These are phyloP conservation scores for Conus canariensis DNA, from an alignment of 2,888 invertebrate genomes.

Conservation along the genomic window DNA sequence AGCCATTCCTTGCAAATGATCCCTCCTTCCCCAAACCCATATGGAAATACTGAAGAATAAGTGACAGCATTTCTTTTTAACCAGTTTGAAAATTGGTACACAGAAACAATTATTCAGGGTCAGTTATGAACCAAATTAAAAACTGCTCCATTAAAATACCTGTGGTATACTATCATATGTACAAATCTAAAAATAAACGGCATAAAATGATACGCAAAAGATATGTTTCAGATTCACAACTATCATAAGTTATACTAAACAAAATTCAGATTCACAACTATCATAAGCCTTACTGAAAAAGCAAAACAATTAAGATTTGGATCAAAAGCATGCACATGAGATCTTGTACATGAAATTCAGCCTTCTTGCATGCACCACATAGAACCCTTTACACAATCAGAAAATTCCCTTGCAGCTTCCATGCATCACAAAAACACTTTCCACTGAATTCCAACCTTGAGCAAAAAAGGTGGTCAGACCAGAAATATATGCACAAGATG, in stretches of 20 bases:
- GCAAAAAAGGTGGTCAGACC: neutral
- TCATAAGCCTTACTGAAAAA: too few relatives aligned
- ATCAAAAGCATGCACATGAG: too few relatives aligned
- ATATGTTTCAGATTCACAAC: neutral
- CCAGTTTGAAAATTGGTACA: too few relatives aligned
- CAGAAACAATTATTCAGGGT: too few relatives aligned
- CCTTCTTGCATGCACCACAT: neutral
- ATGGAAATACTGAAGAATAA: too few relatives aligned
- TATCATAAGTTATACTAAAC: neutral
- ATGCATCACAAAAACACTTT: neutral
- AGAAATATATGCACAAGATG: too few relatives aligned
- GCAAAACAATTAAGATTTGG: too few relatives aligned
- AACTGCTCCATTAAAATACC: constrained; percentile 17
- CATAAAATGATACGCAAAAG: neutral
- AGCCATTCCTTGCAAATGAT: too few relatives aligned
- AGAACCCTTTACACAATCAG: neutral
- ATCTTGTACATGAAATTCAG: neutral
- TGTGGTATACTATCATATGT: constrained; percentile 14
- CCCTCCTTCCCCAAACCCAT: too few relatives aligned
- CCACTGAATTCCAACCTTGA: neutral
- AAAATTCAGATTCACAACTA: neutral
- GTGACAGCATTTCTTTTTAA: too few relatives aligned
- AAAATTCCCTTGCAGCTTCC: neutral
- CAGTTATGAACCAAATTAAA: neutral
- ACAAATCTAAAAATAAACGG: neutral